Percentiles rank a stretch among this genome's conserved stretches.
phyloP scores from a whole-genome alignment of 2,797 vertebrate species.

The Gila robusta region DNA sequence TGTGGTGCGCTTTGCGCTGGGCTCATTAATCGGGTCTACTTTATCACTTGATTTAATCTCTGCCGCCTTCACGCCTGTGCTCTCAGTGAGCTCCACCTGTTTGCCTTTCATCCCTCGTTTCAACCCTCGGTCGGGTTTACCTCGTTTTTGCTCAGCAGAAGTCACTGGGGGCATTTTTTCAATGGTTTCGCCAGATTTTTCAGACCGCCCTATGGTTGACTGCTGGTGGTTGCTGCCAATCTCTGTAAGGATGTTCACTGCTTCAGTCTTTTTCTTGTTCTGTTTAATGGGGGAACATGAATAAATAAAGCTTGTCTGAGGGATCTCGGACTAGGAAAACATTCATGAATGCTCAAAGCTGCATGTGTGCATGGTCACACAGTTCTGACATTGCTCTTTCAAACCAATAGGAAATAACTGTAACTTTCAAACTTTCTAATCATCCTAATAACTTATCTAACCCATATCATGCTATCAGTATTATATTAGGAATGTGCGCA shows the following conservation, averaged over 20 bases:
- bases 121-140: constrained; percentile 79
- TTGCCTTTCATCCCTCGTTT: constrained; percentile 86
- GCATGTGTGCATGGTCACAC: background rate
- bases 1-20: constrained; percentile 65
- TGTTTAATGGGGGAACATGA: constrained; percentile 66
- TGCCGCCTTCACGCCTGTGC: constrained; percentile 32
- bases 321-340: background rate
- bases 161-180: constrained; percentile 60
- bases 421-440: background rate
- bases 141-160: constrained; percentile 74
- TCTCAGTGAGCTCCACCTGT: constrained; percentile 61
- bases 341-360: background rate
- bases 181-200: constrained; percentile 67
- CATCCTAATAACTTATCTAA: background rate
- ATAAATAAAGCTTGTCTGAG: background rate
- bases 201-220: constrained; percentile 48
- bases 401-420: background rate
- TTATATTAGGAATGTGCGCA: too few relatives aligned
- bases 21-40: constrained; percentile 67
- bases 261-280: constrained; percentile 83
- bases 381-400: background rate
- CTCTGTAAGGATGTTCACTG: constrained; percentile 75
- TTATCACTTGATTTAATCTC: constrained; percentile 64
- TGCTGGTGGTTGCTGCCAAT: constrained; percentile 77
- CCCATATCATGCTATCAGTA: background rate